Evolutionary conservation across 2,113 vertebrate genomes (phyloP), one percentile per base, ranked within the genome.

Genomic region (Galemys pyrenaicus): DNA sequence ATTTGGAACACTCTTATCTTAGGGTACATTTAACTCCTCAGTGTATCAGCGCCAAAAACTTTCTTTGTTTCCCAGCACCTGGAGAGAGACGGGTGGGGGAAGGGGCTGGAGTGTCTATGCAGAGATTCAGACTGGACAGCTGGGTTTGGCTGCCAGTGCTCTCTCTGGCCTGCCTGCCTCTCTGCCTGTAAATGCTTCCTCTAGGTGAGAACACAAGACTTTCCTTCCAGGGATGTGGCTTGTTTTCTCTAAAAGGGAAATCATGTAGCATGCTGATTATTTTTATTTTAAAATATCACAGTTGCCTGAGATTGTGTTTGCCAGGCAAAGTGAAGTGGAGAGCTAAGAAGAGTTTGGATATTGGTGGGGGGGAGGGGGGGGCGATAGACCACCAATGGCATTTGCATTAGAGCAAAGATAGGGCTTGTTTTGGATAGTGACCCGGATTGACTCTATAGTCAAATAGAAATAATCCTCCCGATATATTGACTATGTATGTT

Each of bases 151-250:
- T 41, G 32, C 11, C 20, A 13, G 22, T 0, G 4, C 75, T 58
- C 37, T 44, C 20, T 32, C 16, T 7, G 8, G 46, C 54, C 67
- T 15, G n/a, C 3, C 3, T 3, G 51, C 60, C 32, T 17, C 16
- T n/a, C 16, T 54, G n/a, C 67, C 87, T 75, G 35, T 71, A 22
- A 17, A 12, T 9, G 30, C 60, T 85, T 32, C 44, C 20, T 67
- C 5, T 12, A 28, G 77, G 32, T 77, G 62, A 91, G 56, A 77
- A 56, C 22, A 37, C 90, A 30, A 20, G 82, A 80, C 62, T 86
- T 89, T 95, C 94, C 91, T 95, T 90, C 95, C 83, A 80, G 79
- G 2, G 28, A 64, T 28, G 13, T 58, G 75, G 32, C 71, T 77
- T 49, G 24, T 35, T 91, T 68, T 65, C 68, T 71, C 5, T 13